Evolutionary conservation across 1,140 invertebrate species (phyloP), one percentile per base, ranked within the genome.

Genomic region (Bombus sibiricus): DNA sequence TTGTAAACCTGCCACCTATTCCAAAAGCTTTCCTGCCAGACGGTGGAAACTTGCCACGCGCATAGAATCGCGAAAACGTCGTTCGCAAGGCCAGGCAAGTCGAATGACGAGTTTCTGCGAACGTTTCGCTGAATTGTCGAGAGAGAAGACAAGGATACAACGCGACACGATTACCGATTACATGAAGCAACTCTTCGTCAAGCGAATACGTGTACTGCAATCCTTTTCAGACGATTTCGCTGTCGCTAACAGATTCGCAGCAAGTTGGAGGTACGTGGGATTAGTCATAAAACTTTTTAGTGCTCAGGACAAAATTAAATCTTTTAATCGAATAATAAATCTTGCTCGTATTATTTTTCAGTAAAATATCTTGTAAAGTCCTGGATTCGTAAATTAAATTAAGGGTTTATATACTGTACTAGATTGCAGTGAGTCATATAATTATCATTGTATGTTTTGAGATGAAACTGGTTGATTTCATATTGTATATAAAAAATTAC

Each of bases 1-100:
- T 88, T 88, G 89, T 88, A 89, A 90, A 88, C 86, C 86, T 64
- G 81, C 47, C 80, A 86, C 79, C 86, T 90, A 89, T 92, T 91
- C 89, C 86, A 81, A 91, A 91, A 89, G 92, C 91, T 92, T 93
- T 91, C 92, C 90, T 88, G 90, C 47, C 47, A 77, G 87, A n/a
- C 59, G 28, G 28, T 66, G n/a, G 64, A 66, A 85, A 76, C 86
- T 81, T 86, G 88, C 47, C 5, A 18, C 18, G 18, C 47, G 5
- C 81, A 82, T 88, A 64, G 77, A 71, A 80, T 78, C 80, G 73
- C 81, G 80, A 28, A 39, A 41, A 41, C 8, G 34, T 34, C 66
- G 34, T 6, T 39, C 71, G 37, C 77, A 77, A 34, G 71, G 74
- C n/a, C 32, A 8, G 12, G 28, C 57, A 74, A 72, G 78, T 83